A percentile compares a stretch with the other conserved stretches of the same genome.
These are phyloP conservation scores for Cinclus mexicanus DNA, from an alignment of 2,113 vertebrate species.

Conservation along the genomic window DNA sequence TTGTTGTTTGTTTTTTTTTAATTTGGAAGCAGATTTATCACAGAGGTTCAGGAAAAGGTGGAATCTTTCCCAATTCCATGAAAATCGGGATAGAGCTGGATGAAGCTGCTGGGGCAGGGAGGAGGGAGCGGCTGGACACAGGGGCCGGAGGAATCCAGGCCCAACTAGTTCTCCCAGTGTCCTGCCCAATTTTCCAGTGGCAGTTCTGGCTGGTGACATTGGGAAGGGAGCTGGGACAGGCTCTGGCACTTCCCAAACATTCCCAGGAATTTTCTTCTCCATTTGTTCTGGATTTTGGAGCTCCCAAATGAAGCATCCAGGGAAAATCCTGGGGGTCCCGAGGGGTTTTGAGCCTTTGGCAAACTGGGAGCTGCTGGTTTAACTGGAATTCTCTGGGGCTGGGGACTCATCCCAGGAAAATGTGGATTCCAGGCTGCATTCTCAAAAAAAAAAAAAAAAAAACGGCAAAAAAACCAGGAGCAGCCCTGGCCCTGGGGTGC, in stretches of 20 bases:
- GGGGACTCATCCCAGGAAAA: background rate
- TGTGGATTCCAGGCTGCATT: background rate
- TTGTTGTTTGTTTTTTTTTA: no score
- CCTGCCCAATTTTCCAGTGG: background rate
- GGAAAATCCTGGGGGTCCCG: no score
- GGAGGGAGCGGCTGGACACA: background rate
- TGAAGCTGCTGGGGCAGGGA: accelerated
- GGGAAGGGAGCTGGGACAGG: background rate
- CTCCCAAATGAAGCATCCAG: accelerated
- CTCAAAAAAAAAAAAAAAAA: background rate
- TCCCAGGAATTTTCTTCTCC: background rate
- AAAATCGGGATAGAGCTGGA: accelerated
- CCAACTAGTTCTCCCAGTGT: background rate
- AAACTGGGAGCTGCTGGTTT: background rate
- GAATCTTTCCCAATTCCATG: accelerated
- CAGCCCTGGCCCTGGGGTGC: background rate
- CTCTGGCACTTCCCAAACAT: background rate
- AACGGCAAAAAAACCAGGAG: background rate
- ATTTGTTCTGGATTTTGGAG: accelerated
- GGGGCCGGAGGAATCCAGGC: background rate
- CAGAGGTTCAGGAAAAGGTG: accelerated
- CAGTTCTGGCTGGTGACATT: background rate
- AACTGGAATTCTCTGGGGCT: background rate
- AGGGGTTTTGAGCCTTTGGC: background rate
- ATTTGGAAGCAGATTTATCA: accelerated